phyloP scores from a whole-genome alignment of 2,113 vertebrate species.

The Misgurnus mizolepis region DNA sequence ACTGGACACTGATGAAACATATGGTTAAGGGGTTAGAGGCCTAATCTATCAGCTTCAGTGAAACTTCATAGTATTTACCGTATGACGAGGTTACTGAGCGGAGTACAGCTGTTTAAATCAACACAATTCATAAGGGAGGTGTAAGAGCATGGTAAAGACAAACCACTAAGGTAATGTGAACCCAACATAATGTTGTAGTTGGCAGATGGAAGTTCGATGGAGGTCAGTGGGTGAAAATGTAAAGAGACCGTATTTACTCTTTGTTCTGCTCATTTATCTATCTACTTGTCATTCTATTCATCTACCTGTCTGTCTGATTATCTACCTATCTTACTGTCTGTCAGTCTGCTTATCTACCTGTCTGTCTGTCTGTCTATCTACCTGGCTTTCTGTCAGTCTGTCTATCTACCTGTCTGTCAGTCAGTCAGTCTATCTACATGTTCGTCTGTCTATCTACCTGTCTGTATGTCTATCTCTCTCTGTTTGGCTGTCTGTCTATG shows the following conservation, averaged over 20 bases:
- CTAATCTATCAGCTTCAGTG: not conserved
- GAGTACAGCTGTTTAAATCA: slow-evolving; percentile 31
- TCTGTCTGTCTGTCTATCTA: not conserved
- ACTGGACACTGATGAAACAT: slow-evolving; percentile 34
- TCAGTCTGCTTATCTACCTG: not conserved
- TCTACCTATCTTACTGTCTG: not conserved
- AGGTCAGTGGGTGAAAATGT: not conserved
- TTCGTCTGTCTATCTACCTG: too few relatives aligned
- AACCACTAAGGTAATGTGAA: slow-evolving; percentile 1
- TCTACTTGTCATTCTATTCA: not conserved
- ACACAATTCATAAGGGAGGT: not conserved
- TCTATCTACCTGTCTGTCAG: too few relatives aligned
- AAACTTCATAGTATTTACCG: slow-evolving; percentile 27
- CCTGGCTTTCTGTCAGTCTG: not conserved
- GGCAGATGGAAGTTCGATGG: not conserved
- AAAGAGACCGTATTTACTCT: not conserved
- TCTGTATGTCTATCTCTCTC: too few relatives aligned
- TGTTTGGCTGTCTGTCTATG: not conserved
- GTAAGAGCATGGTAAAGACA: not conserved
- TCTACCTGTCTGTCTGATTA: not conserved
- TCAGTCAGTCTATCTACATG: too few relatives aligned
- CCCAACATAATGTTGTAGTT: slow-evolving; percentile 22
- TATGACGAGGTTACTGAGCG: not conserved
- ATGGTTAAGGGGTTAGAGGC: slow-evolving; percentile 24
- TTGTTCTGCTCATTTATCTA: not conserved